A percentile compares a stretch with the other conserved stretches of the same genome.
phyloP scores from a whole-genome alignment of 2,113 vertebrate species.

The Otus sunia region DNA sequence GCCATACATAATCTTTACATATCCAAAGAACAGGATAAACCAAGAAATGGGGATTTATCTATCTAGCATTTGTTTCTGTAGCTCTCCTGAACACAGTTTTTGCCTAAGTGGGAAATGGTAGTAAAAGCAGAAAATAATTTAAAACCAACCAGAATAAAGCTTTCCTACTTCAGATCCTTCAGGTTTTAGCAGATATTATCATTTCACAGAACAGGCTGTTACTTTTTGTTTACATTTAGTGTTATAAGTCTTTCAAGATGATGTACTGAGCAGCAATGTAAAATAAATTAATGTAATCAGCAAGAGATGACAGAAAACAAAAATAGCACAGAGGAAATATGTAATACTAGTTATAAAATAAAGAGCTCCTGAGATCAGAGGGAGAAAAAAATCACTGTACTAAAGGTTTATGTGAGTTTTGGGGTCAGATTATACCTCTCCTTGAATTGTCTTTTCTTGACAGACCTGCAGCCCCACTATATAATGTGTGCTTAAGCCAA shows the following conservation, averaged over 20 bases:
- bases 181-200: neutral
- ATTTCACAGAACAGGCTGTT: neutral
- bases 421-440: neutral
- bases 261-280: neutral
- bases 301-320: neutral
- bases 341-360: neutral
- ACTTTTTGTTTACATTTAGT: neutral
- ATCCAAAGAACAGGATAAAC: neutral
- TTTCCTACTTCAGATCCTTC: neutral
- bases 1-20: neutral
- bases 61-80: neutral
- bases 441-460: neutral
- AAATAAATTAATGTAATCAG: conserved; percentile 6
- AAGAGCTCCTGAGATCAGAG: neutral
- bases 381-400: neutral
- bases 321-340: neutral
- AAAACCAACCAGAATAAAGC: neutral
- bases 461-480: neutral
- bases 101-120: neutral
- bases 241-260: neutral
- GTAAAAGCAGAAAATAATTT: neutral
- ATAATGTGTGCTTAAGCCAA: neutral
- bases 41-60: neutral
- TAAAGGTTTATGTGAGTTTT: neutral
- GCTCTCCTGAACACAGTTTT: neutral